Conservation (phyloP, 2,888 invertebrate species). For the Hypena proboscidalis region DNA sequence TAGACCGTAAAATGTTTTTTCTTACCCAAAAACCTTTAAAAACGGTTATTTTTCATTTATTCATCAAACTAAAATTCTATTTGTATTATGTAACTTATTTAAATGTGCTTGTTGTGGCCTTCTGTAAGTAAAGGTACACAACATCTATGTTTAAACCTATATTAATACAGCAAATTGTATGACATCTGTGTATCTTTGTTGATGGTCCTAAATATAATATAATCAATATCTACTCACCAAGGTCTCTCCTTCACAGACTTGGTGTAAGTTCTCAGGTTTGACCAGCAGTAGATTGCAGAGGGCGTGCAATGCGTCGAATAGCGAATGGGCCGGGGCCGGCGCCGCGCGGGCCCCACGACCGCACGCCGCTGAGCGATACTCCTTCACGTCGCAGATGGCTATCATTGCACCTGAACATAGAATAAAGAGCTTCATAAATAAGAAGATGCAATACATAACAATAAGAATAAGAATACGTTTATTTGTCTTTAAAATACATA, state of each 20-base stretch:
- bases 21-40: too few relatives aligned
- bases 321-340: constrained; percentile 91
- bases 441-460: neutral
- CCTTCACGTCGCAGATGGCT: constrained; percentile 99
- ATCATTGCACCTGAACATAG: constrained; percentile 96
- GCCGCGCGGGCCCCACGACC: constrained; percentile 74
- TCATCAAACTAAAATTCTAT: too few relatives aligned
- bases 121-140: too few relatives aligned
- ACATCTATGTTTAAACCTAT: too few relatives aligned
- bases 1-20: too few relatives aligned
- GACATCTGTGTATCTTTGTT: too few relatives aligned
- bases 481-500: too few relatives aligned
- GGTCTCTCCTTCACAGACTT: constrained; percentile 97
- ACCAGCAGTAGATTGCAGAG: constrained; percentile 97
- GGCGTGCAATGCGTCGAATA: constrained; percentile 98
- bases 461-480: neutral
- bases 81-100: too few relatives aligned
- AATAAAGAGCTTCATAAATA: neutral
- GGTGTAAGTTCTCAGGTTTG: constrained; percentile 97
- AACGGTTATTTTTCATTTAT: too few relatives aligned
- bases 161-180: too few relatives aligned
- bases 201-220: too few relatives aligned
- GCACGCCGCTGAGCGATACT: constrained; percentile 96
- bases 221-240: constrained; percentile 88
- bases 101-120: too few relatives aligned